Conservation (phyloP, 2,113 vertebrate species). For the Gymnogyps californianus region DNA sequence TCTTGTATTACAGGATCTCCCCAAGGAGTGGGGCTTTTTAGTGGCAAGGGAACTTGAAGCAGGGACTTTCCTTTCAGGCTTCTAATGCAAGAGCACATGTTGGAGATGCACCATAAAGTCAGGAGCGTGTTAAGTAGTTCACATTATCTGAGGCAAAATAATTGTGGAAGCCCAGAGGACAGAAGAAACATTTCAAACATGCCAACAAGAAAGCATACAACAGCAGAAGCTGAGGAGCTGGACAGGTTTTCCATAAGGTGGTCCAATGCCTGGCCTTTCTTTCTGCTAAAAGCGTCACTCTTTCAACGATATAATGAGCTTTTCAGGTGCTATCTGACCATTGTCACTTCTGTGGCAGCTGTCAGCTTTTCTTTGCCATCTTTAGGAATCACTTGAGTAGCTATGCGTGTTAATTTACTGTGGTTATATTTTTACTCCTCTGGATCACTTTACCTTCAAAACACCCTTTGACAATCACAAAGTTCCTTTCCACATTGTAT, state of each 20-base stretch:
- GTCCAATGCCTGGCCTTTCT: neutral
- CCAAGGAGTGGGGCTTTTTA: rapidly evolving
- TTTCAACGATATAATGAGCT: neutral
- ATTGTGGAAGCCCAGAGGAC: neutral
- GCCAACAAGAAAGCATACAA: neutral
- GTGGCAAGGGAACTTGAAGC: neutral
- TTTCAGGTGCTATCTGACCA: rapidly evolving
- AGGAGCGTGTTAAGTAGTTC: neutral
- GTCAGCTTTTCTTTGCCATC: neutral
- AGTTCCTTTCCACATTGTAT: neutral
- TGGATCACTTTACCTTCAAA: neutral
- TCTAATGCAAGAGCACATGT: neutral
- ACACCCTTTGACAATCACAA: neutral
- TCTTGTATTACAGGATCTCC: neutral
- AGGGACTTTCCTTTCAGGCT: neutral
- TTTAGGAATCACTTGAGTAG: neutral
- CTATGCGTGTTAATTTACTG: neutral
- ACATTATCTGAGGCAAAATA: neutral
- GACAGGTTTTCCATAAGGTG: neutral
- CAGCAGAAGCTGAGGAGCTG: neutral
- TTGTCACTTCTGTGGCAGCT: neutral
- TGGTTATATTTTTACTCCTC: neutral
- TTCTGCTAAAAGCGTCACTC: neutral
- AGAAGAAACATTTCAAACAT: neutral
- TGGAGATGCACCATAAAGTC: neutral